A percentile compares a stretch with the other conserved stretches of the same genome.
phyloP scores from a whole-genome alignment of 2,797 vertebrate genomes.

The Avahi laniger region DNA sequence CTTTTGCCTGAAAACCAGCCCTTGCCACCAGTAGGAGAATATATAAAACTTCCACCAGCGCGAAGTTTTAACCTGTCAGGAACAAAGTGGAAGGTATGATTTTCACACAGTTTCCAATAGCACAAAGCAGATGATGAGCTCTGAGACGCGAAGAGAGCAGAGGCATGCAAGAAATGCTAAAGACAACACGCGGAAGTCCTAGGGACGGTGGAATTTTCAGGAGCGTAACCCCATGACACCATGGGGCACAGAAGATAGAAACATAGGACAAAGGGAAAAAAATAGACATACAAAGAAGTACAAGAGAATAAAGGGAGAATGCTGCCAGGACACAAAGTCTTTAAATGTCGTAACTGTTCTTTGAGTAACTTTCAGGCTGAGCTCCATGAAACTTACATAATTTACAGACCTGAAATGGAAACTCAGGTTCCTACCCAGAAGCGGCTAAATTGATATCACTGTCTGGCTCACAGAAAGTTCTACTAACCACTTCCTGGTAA shows the following conservation, averaged over 20 bases:
- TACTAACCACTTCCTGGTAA: background rate
- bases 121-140: background rate
- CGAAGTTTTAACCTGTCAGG: background rate
- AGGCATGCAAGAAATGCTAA: background rate
- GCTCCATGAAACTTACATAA: background rate
- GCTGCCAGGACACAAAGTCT: background rate
- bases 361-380: background rate
- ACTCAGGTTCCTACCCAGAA: background rate
- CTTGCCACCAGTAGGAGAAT: background rate
- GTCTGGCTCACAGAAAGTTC: background rate
- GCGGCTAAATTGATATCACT: background rate
- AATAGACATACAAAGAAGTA: background rate
- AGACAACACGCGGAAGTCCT: background rate
- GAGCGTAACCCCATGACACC: background rate
- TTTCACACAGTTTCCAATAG: background rate
- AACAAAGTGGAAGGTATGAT: background rate
- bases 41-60: background rate
- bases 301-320: background rate
- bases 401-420: background rate
- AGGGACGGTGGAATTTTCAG: background rate
- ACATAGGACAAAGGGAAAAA: background rate
- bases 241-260: background rate
- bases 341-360: background rate
- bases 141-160: background rate
- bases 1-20: background rate